Percentiles rank a stretch among this genome's conserved stretches.
phyloP scores from a whole-genome alignment of 1,140 invertebrate species.

The Drosophila sulfurigaster region DNA sequence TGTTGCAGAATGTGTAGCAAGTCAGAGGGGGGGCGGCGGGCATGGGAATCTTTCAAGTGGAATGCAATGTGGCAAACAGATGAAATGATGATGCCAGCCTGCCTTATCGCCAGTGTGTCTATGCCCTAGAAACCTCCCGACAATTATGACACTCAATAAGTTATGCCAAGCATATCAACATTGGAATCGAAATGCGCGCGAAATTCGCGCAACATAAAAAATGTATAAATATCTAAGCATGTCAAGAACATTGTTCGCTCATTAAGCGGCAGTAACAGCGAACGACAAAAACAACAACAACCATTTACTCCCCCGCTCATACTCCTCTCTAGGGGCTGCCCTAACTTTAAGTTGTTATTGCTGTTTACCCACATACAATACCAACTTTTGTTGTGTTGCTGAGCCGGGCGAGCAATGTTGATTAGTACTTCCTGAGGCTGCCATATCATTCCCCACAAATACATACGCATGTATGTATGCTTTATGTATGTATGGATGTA shows the following conservation, averaged over 20 bases:
- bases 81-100: constrained; percentile 40
- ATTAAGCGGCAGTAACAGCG: constrained; percentile 52
- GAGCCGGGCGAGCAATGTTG: constrained; percentile 59
- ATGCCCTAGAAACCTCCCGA: constrained; percentile 31
- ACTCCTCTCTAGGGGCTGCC: neutral
- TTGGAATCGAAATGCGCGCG: constrained; percentile 71
- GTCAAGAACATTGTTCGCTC: constrained; percentile 82
- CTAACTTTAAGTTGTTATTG: constrained; percentile 38
- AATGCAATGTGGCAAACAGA: constrained; percentile 74
- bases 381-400: constrained; percentile 65
- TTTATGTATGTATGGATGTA: neutral
- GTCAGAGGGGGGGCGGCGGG: constrained; percentile 40
- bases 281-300: constrained; percentile 17
- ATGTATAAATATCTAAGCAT: constrained; percentile 71
- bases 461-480: neutral
- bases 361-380: constrained; percentile 58
- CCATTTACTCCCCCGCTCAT: constrained; percentile 15
- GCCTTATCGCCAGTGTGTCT: constrained; percentile 30
- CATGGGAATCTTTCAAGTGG: constrained; percentile 77
- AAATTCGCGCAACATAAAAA: constrained; percentile 57
- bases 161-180: constrained; percentile 64
- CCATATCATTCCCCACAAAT: constrained; percentile 59
- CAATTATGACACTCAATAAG: constrained; percentile 35
- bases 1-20: constrained; percentile 36
- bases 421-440: constrained; percentile 82